A percentile compares a stretch with the other conserved stretches of the same genome.
Conservation (phyloP, 2,888 invertebrate species). For the Watsonalla cultraria region DNA sequence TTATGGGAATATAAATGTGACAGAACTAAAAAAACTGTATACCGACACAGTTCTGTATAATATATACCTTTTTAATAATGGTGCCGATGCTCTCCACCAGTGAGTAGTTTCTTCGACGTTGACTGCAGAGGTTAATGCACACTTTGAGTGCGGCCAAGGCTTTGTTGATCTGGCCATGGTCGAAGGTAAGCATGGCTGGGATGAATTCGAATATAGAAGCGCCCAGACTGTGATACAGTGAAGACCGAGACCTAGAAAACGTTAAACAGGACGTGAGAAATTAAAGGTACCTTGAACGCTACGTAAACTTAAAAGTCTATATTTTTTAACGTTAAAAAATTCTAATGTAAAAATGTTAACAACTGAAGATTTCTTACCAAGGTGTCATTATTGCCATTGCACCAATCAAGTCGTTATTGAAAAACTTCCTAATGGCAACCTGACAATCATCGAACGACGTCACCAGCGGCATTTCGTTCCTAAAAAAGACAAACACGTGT, state of each 20-base stretch:
- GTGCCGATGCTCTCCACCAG: constrained; percentile 90
- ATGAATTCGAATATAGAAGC: constrained; percentile 92
- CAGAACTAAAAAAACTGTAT: background rate
- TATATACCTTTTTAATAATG: constrained; percentile 79
- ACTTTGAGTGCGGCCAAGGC: constrained; percentile 88
- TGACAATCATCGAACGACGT: constrained; percentile 87
- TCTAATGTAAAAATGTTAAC: too few relatives aligned
- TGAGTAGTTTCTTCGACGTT: constrained; percentile 82
- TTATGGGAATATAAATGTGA: too few relatives aligned
- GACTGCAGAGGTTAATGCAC: constrained; percentile 88
- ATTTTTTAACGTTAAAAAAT: background rate
- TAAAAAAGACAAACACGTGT: constrained; percentile 15
- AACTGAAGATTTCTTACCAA: constrained; percentile 74
- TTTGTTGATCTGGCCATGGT: constrained; percentile 85
- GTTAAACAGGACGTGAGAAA: background rate
- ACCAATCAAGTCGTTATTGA: constrained; percentile 93
- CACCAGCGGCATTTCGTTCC: constrained; percentile 79
- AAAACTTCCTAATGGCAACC: constrained; percentile 90
- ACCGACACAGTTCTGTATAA: background rate
- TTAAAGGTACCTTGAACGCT: too few relatives aligned
- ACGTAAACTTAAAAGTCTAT: too few relatives aligned
- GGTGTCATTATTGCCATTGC: constrained; percentile 89
- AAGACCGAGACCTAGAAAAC: constrained; percentile 82
- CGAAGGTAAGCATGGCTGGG: constrained; percentile 95
- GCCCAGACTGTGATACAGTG: constrained; percentile 96